Base-by-base conservation (phyloP, 2,797 vertebrate genomes). In the Xenentodon cancila region DNA sequence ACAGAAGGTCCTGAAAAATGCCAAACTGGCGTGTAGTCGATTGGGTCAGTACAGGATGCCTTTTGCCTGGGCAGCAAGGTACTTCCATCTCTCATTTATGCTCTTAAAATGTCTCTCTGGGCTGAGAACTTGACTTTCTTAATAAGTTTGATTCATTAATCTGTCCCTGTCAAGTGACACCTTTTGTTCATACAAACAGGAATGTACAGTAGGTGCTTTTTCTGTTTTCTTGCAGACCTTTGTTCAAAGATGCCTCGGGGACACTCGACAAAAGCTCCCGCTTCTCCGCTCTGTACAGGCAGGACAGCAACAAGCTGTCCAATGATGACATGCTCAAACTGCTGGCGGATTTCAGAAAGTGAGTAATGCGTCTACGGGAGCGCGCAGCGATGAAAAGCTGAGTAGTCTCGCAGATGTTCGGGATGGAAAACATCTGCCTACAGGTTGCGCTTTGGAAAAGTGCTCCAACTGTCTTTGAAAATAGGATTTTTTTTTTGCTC, bases 41-140 rank as follows among this genome's bases (percentile, higher is more conserved):
- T 89, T 99, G 48, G 97, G 97, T 53, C 96, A 97, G 60, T 99
- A 99, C 75, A 92, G 94, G 81, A 99, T 99, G 98, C 97, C 98
- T 44, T 99, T 99, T 87, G 98, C 96, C 20, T 99, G 98, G 98
- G 96, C 97, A 82, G 97, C 97, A 64, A 96, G 97, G 98, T 99
- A 93, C 88, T 42, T 59, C n/a, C 21, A 21, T 12, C 20, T 42
- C 5, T 27, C 25, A 18, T 55, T 5, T 12, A 16, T 60, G 42
- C 15, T 49, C 27, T 18, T 18, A 46, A 46, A 21, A 45, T 45
- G 16, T 59, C 15, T 40, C 37, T 13, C 12, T 4, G 37, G 37
- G 13, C 12, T 40, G 37, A 40, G 5, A 13, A 15, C 37, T 37
- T 37, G 34, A 12, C 9, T 8, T 34, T 34, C 32, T 9, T 34